Evolutionary conservation across 23 tunicate species (phyloP).

Genomic region (Ascidia mentula): DNA sequence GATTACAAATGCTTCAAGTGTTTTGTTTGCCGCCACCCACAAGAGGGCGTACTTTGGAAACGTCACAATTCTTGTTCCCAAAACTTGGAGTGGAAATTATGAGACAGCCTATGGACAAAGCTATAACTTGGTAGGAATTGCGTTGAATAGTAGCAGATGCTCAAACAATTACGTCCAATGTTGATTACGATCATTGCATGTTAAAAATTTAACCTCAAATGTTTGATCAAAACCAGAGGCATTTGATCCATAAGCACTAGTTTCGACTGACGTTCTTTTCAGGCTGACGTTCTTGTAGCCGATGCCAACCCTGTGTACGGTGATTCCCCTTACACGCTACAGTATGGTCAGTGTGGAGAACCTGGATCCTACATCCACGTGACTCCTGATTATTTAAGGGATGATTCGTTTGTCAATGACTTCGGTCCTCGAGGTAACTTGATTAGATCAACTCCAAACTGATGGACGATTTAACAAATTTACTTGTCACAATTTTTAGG

Average conservation of each 20-base stretch:
- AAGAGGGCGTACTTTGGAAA: conserved; percentile 56
- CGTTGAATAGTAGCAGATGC: too few relatives aligned
- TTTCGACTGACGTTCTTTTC: not conserved
- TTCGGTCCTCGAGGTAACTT: conserved; percentile 57
- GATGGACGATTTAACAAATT: not conserved
- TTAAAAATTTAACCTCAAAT: too few relatives aligned
- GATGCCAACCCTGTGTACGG: conserved; percentile 41
- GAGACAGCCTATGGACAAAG: conserved; percentile 3
- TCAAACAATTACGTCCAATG: too few relatives aligned
- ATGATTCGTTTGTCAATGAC: conserved; percentile 12
- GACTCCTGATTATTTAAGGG: conserved; percentile 40
- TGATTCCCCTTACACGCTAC: conserved; percentile 54
- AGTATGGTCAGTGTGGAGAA: conserved; percentile 48
- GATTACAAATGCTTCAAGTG: conserved; percentile 51
- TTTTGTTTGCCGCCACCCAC: conserved; percentile 44
- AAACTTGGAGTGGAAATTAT: conserved; percentile 37
- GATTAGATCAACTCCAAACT: not conserved
- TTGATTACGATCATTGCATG: too few relatives aligned
- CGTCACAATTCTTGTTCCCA: conserved; percentile 62
- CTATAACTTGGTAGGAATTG: conserved; percentile 15
- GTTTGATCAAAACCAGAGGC: too few relatives aligned
- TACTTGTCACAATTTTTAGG: conserved; percentile 15
- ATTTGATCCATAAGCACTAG: too few relatives aligned
- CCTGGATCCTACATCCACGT: conserved; percentile 52
- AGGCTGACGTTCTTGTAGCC: conserved; percentile 53